Evolutionary conservation across 2,113 vertebrate genomes (phyloP).

Genomic region (Amblyopsis rosae): DNA sequence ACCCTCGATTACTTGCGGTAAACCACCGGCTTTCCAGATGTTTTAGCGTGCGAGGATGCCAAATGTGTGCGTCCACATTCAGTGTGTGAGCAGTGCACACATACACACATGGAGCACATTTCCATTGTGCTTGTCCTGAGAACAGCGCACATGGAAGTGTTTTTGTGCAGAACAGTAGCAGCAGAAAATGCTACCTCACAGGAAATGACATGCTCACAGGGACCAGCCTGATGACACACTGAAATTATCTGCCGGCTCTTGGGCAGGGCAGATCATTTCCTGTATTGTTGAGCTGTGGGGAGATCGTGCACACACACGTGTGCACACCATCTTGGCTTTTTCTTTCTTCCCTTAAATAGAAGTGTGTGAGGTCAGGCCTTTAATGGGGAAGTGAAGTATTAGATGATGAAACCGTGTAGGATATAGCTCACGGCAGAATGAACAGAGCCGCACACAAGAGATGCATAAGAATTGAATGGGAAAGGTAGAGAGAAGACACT

Average conservation of each 20-base stretch:
- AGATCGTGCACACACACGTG: constrained; percentile 30
- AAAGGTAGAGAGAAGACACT: constrained; percentile 21
- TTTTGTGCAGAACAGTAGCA: constrained; percentile 19
- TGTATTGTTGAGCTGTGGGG: constrained; percentile 67
- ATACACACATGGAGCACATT: background rate
- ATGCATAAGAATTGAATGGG: constrained; percentile 22
- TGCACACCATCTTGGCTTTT: constrained; percentile 14
- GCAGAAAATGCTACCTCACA: constrained; percentile 60
- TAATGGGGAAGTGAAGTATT: constrained; percentile 60
- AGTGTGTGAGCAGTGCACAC: background rate
- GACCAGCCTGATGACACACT: constrained; percentile 77
- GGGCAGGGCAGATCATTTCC: constrained; percentile 82
- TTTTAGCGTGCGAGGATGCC: background rate
- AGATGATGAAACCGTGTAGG: constrained; percentile 49
- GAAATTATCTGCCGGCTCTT: constrained; percentile 71
- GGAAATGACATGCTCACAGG: constrained; percentile 82
- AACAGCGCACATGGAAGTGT: background rate
- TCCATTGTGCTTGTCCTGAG: background rate
- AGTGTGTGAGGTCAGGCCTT: constrained; percentile 69
- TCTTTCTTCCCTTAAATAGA: constrained; percentile 76
- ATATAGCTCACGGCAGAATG: constrained; percentile 13
- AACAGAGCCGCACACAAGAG: constrained; percentile 26
- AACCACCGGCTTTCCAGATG: background rate
- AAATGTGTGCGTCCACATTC: background rate
- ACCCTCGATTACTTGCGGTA: background rate